Evolutionary conservation across 2,888 invertebrate genomes (phyloP).

Genomic region (Chloroclystis v-ata): DNA sequence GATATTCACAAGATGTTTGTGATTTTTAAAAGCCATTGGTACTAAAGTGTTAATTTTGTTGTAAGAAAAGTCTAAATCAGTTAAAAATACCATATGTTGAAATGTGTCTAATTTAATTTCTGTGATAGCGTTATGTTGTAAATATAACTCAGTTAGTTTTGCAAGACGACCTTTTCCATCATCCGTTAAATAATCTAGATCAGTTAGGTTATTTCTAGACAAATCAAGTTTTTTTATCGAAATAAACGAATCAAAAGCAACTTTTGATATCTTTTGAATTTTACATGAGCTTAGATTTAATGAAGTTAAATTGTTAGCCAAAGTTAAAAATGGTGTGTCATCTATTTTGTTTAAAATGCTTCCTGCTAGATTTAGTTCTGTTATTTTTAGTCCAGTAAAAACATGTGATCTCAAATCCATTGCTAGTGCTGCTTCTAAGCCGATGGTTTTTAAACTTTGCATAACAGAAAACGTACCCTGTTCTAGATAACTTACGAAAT

Average conservation of each 20-base stretch:
- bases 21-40: conserved; percentile 12
- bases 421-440: conserved; percentile 1
- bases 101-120: conserved; percentile 6
- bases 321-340: conserved; percentile 5
- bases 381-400: conserved; percentile 3
- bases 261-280: conserved; percentile 10
- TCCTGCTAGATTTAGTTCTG: conserved; percentile 5
- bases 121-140: conserved; percentile 6
- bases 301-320: conserved; percentile 1
- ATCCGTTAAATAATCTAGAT: conserved; percentile 2
- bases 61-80: conserved; percentile 11
- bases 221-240: conserved; percentile 6
- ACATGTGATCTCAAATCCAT: conserved; percentile 3
- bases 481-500: conserved; percentile 9
- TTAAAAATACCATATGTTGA: conserved; percentile 3
- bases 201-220: conserved; percentile 9
- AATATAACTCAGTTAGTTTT: not conserved
- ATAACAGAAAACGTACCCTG: conserved; percentile 7
- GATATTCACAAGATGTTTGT: conserved; percentile 4
- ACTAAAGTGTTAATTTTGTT: conserved; percentile 4
- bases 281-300: conserved; percentile 11
- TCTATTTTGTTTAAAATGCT: conserved; percentile 9
- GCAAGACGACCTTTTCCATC: not conserved
- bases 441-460: not conserved
- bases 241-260: conserved; percentile 7